These are phyloP conservation scores for Eilema sororculum DNA, from an alignment of 2,888 invertebrate species.

Conservation along the genomic window DNA sequence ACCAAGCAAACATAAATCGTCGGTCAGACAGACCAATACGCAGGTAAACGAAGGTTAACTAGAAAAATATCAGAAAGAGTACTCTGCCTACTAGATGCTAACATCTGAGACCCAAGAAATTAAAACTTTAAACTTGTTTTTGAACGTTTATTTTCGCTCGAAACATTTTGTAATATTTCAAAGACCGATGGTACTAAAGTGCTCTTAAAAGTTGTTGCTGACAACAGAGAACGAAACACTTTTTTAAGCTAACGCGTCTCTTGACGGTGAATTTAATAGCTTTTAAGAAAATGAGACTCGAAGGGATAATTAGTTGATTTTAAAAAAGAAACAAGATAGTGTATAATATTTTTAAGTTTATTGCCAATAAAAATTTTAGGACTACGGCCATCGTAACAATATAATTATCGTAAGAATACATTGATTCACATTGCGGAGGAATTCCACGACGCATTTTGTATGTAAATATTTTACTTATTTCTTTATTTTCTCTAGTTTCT, in stretches of 20 bases:
- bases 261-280: background rate
- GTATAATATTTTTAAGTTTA: background rate
- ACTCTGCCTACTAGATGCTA: background rate
- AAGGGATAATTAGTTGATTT: background rate
- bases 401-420: no score
- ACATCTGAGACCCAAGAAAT: background rate
- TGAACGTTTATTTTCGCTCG: background rate
- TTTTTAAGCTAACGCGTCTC: slow-evolving; percentile 4
- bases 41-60: background rate
- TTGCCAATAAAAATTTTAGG: background rate
- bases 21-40: no score
- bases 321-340: background rate
- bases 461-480: no score
- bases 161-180: slow-evolving; percentile 1
- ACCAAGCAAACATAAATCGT: no score
- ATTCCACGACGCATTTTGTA: no score
- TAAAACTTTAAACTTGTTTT: background rate
- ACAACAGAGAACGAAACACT: background rate
- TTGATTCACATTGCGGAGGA: no score
- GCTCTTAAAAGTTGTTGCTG: slow-evolving; percentile 8
- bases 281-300: background rate
- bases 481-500: no score
- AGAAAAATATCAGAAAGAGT: slow-evolving; percentile 2
- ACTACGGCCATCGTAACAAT: background rate
- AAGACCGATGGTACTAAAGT: slow-evolving; percentile 25